phyloP scores from a whole-genome alignment of 2,797 vertebrate species.

The Myotis planiceps region DNA sequence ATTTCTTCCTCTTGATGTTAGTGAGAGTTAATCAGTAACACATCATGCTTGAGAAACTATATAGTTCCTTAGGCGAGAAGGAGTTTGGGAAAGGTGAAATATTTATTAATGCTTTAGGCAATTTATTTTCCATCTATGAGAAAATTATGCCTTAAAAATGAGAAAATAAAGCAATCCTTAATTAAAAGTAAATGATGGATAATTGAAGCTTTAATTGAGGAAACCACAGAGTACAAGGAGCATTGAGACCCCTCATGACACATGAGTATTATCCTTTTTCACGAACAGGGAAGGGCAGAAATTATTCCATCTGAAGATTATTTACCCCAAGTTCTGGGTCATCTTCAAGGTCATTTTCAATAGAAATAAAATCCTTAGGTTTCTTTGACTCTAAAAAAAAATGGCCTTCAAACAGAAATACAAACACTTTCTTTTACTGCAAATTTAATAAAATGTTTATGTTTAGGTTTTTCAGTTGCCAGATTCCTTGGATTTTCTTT shows the following conservation, averaged over 20 bases:
- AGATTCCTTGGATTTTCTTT: background rate
- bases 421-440: background rate
- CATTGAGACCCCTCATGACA: background rate
- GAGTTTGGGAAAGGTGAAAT: background rate
- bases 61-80: conserved; percentile 27
- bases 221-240: background rate
- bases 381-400: background rate
- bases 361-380: background rate
- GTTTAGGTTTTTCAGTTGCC: background rate
- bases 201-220: conserved; percentile 40
- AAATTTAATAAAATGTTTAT: background rate
- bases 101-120: conserved; percentile 42
- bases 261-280: background rate
- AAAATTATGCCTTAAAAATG: conserved; percentile 45
- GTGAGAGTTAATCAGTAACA: background rate
- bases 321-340: background rate
- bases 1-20: background rate
- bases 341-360: background rate
- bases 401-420: background rate
- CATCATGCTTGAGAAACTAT: background rate
- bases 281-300: background rate
- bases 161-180: conserved; percentile 47
- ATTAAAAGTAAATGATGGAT: conserved; percentile 48
- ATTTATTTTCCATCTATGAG: conserved; percentile 58
- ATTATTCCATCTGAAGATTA: background rate